phyloP scores from a whole-genome alignment of 2,797 vertebrate species.

The Falco cherrug region DNA sequence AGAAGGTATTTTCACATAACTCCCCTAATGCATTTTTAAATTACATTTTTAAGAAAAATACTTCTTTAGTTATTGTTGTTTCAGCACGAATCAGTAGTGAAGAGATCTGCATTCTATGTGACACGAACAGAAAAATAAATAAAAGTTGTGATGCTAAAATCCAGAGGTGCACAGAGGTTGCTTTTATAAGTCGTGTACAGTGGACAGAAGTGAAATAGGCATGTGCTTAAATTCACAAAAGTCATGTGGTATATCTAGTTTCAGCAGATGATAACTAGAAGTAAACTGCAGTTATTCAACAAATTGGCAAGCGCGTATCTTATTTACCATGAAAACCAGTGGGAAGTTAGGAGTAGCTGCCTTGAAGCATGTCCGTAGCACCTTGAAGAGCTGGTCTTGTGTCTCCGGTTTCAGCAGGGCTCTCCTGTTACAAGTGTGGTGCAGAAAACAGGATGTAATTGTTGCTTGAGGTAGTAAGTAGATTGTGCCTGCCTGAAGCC shows the following conservation, averaged over 20 bases:
- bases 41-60: neutral
- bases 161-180: neutral
- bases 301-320: neutral
- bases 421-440: neutral
- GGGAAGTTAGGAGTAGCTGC: neutral
- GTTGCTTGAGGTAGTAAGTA: neutral
- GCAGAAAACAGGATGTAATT: neutral
- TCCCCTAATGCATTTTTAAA: neutral
- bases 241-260: neutral
- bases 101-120: neutral
- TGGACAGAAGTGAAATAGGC: neutral
- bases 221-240: neutral
- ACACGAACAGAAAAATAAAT: neutral
- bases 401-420: neutral
- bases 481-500: neutral
- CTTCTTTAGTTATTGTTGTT: neutral
- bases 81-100: neutral
- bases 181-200: neutral
- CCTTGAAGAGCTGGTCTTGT: neutral
- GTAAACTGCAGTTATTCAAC: neutral
- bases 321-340: neutral
- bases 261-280: neutral
- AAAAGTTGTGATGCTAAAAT: neutral
- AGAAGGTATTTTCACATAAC: neutral
- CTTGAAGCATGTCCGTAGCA: neutral